Evolutionary conservation across 2,113 vertebrate species (phyloP), one percentile per base, ranked within the genome.

Genomic region (Cariama cristata): DNA sequence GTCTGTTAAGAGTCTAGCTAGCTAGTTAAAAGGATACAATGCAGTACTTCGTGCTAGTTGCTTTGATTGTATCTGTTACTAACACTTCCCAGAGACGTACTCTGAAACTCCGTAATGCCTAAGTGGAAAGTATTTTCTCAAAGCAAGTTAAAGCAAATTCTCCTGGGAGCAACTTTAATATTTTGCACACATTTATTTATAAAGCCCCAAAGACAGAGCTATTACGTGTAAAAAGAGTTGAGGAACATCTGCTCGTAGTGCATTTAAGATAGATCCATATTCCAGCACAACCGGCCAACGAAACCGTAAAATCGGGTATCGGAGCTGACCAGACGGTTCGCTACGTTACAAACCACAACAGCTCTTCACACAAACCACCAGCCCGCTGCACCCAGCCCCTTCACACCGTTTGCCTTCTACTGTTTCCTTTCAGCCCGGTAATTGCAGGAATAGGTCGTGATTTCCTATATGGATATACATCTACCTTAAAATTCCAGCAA

Each of bases 281-380:
- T 23, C 28, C 53, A 11, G 19, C 3, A 2, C 8, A 6, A 49
- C 1, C 6, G 42, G 40, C 2, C 18, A 32, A 30, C 12, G n/a
- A 6, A n/a, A 5, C 73, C 10, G 22, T 21, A 6, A 21, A 9
- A 15, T 4, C 2, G 26, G 33, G 17, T 13, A 13, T 2, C 1
- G 12, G 19, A 11, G 32, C 20, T 6, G 8, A 5, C 15, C 42
- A 8, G 42, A 0, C 0, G 58, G 7, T 16, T 4, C 5, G 20
- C 77, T 19, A 11, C 19, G 1, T 28, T 4, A 22, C 18, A 21
- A 22, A 28, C 15, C 47, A 10, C 24, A 14, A 3, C 17, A 33
- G 66, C 68, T 26, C 47, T 5, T 35, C 22, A 11, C 42, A 23
- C 60, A 12, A 3, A 6, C 5, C 1, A 6, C 4, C 26, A 4